Evolutionary conservation across 2,797 vertebrate species (phyloP).

Genomic region (Scarus forsteni): DNA sequence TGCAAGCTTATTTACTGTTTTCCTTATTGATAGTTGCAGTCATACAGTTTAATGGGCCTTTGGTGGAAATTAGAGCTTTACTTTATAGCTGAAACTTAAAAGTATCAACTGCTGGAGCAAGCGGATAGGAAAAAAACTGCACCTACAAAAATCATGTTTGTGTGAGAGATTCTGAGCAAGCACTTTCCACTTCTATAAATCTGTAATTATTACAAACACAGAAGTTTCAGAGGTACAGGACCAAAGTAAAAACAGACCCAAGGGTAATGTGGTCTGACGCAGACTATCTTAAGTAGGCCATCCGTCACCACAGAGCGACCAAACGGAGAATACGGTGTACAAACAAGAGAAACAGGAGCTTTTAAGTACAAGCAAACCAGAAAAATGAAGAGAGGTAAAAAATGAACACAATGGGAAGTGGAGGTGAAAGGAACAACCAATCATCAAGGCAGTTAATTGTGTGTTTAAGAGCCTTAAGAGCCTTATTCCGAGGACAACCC

Average conservation of each 20-base stretch:
- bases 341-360: slow-evolving; percentile 7
- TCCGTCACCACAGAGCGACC: slow-evolving; percentile 6
- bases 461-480: slow-evolving; percentile 52
- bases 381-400: slow-evolving; percentile 4
- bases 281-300: slow-evolving; percentile 33
- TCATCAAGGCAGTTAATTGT: slow-evolving; percentile 57
- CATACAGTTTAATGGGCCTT: no score
- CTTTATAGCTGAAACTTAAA: no score
- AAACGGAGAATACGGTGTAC: slow-evolving; percentile 8
- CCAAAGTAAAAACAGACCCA: slow-evolving; percentile 20
- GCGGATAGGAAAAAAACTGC: no score
- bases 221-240: slow-evolving; percentile 3
- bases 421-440: slow-evolving; percentile 37
- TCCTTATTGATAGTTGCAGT: background rate
- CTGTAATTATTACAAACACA: slow-evolving; percentile 2
- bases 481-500: slow-evolving; percentile 41
- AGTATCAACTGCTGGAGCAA: no score
- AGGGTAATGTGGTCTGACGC: slow-evolving; percentile 21
- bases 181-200: background rate
- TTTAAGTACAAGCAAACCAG: slow-evolving; percentile 13
- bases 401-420: slow-evolving; percentile 18
- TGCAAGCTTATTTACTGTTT: background rate
- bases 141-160: background rate
- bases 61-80: no score
- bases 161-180: background rate